These are phyloP conservation scores for Marisa cornuarietis DNA, from an alignment of 1,140 invertebrate species.

Conservation along the genomic window DNA sequence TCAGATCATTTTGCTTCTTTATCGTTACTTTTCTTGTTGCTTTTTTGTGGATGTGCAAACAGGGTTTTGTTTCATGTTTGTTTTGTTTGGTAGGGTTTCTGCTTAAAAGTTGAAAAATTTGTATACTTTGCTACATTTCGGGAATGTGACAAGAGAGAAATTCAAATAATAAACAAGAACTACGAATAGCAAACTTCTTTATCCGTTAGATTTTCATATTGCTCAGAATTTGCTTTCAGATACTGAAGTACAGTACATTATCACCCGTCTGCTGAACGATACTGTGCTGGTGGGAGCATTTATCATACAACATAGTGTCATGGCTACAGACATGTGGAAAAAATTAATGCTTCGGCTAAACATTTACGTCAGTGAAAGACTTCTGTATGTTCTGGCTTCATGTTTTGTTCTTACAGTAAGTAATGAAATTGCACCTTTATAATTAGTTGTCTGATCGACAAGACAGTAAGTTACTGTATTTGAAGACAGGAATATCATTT, in stretches of 20 bases:
- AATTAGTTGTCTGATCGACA: too few relatives aligned
- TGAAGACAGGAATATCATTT: too few relatives aligned
- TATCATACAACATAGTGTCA: slow-evolving; percentile 31
- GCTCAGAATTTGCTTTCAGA: slow-evolving; percentile 3
- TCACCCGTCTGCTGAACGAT: background rate
- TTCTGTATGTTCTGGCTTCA: slow-evolving; percentile 18
- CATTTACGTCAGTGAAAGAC: slow-evolving; percentile 20
- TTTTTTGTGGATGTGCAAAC: background rate
- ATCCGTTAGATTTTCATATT: background rate
- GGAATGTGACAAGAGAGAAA: background rate
- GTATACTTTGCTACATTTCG: background rate
- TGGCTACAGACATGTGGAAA: slow-evolving; percentile 22
- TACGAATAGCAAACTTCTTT: background rate
- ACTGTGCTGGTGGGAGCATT: slow-evolving; percentile 12
- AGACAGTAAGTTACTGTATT: too few relatives aligned
- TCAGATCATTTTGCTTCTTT: too few relatives aligned
- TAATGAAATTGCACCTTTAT: background rate
- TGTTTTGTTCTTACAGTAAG: slow-evolving; percentile 22
- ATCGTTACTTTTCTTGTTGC: too few relatives aligned
- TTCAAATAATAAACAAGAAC: too few relatives aligned
- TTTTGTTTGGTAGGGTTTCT: background rate
- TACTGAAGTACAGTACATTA: background rate
- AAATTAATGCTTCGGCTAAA: slow-evolving; percentile 5
- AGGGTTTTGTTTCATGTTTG: background rate
- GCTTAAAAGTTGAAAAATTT: background rate